Conservation (phyloP, 1,140 invertebrate genomes). For the Leptinotarsa defecta region DNA sequence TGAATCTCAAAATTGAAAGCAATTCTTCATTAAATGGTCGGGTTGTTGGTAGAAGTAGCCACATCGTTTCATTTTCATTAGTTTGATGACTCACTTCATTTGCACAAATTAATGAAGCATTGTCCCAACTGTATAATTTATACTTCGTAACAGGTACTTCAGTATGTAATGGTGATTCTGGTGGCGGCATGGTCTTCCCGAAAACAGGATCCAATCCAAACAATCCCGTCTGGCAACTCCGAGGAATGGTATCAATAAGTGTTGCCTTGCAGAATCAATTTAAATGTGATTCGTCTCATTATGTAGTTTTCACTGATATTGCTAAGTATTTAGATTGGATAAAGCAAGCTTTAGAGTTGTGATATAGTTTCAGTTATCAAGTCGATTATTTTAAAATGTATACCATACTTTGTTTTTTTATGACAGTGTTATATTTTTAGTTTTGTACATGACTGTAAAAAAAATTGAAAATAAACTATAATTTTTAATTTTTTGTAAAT, state of each 20-base stretch:
- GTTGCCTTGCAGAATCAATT: constrained; percentile 56
- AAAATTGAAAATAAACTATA: no score
- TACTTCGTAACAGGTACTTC: constrained; percentile 58
- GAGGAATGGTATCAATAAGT: constrained; percentile 64
- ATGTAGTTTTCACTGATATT: constrained; percentile 64
- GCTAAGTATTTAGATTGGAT: constrained; percentile 66
- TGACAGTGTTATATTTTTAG: no score
- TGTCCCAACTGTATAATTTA: neutral
- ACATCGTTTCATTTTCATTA: no score
- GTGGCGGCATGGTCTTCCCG: constrained; percentile 64
- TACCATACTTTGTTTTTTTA: no score
- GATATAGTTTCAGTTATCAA: neutral
- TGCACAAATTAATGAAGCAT: no score
- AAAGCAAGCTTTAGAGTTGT: constrained; percentile 30
- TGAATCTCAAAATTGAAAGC: no score
- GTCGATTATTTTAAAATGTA: no score
- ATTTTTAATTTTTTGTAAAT: no score
- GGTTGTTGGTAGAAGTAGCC: no score
- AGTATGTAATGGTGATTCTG: constrained; percentile 68
- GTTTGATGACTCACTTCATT: no score
- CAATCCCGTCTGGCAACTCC: constrained; percentile 60
- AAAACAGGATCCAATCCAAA: constrained; percentile 55
- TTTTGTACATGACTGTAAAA: no score
- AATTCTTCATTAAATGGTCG: no score
- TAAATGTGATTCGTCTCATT: constrained; percentile 62